Evolutionary conservation across 2,797 vertebrate species (phyloP).

Genomic region (Mionectes olivaceus): DNA sequence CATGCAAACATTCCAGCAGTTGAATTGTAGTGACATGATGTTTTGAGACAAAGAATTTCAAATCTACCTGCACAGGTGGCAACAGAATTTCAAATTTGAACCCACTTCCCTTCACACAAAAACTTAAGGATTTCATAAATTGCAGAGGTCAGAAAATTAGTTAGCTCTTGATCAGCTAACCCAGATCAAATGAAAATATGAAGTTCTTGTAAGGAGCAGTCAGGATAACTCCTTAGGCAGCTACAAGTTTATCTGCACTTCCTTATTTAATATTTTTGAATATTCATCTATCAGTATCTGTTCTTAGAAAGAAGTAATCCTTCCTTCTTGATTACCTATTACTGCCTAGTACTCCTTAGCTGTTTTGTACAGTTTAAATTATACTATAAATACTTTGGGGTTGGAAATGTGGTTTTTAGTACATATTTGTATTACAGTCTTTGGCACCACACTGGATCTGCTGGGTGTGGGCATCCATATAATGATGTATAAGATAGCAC

Average conservation of each 20-base stretch:
- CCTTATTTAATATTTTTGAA: neutral
- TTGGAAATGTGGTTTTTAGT: neutral
- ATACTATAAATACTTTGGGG: neutral
- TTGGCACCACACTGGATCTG: neutral
- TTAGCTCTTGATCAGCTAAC: neutral
- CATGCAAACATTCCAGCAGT: neutral
- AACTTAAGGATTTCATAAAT: neutral
- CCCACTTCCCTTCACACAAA: neutral
- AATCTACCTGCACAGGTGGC: neutral
- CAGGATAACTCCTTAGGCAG: neutral
- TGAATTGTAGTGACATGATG: neutral
- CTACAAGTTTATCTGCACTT: neutral
- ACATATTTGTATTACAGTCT: neutral
- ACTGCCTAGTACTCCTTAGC: neutral
- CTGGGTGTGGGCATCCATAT: neutral
- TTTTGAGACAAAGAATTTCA: neutral
- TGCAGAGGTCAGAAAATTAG: neutral
- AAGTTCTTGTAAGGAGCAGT: neutral
- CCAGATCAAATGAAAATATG: neutral
- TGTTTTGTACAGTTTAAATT: neutral
- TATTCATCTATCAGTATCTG: neutral
- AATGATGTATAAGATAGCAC: neutral
- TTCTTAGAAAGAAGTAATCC: neutral
- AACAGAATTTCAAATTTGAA: neutral
- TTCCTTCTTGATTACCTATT: neutral